Conservation (phyloP, 2,797 vertebrate genomes). For the Taenioides sp. region DNA sequence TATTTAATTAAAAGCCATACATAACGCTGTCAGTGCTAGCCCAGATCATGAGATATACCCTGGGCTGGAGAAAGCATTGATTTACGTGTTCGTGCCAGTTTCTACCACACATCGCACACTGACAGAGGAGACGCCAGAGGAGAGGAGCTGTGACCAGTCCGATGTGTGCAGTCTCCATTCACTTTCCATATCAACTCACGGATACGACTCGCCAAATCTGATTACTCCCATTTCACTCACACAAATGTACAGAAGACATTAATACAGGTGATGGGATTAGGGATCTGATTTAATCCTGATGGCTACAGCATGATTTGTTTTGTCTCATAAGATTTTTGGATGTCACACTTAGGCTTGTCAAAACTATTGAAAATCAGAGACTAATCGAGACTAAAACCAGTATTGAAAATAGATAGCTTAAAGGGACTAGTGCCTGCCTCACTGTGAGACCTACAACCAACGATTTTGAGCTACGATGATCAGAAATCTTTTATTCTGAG, state of each 20-base stretch:
- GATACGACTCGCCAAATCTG: constrained; percentile 5
- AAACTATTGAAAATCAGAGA: too few relatives aligned
- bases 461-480: too few relatives aligned
- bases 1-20: constrained; percentile 8
- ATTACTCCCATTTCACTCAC: background rate
- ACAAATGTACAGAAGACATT: background rate
- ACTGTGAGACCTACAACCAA: too few relatives aligned
- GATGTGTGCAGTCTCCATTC: constrained; percentile 13
- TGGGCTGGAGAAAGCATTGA: constrained; percentile 19
- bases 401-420: too few relatives aligned
- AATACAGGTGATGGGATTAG: background rate
- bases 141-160: constrained; percentile 4
- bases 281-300: too few relatives aligned
- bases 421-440: too few relatives aligned
- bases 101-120: constrained; percentile 35
- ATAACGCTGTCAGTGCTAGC: constrained; percentile 6
- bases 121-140: constrained; percentile 26
- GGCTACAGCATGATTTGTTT: too few relatives aligned
- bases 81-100: constrained; percentile 30
- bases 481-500: too few relatives aligned
- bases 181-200: constrained; percentile 1
- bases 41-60: background rate
- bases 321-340: too few relatives aligned
- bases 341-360: too few relatives aligned
- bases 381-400: too few relatives aligned